Conservation (phyloP, 2,113 vertebrate species). For the Tupaia tana region DNA sequence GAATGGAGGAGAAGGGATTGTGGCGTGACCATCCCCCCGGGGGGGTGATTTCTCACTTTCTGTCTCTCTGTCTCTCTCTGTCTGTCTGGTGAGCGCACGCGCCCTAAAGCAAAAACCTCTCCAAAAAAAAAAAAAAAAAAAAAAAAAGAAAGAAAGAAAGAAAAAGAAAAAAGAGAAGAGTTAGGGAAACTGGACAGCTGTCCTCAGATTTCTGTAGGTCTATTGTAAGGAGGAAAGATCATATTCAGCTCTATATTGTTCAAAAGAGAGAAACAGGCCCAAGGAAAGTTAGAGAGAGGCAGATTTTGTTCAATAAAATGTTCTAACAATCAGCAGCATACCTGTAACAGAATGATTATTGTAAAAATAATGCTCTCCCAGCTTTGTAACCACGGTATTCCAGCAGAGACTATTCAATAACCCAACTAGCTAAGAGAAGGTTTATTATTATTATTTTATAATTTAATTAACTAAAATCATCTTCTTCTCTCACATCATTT, state of each 20-base stretch:
- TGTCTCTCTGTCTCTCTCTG: no score
- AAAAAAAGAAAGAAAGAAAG: no score
- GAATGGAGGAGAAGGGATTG: no score
- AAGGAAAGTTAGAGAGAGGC: conserved; percentile 21
- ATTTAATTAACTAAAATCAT: no score
- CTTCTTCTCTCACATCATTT: no score
- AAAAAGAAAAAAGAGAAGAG: no score
- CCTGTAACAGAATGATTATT: neutral
- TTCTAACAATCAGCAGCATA: neutral
- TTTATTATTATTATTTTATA: neutral
- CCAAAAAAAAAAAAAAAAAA: no score
- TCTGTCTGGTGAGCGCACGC: no score
- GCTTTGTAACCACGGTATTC: neutral
- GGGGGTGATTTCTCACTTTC: no score
- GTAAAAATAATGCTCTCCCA: neutral
- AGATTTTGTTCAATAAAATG: neutral
- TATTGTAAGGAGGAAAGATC: neutral
- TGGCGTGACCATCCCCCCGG: no score
- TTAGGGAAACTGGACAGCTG: neutral
- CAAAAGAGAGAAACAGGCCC: neutral
- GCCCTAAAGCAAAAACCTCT: no score
- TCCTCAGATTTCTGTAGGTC: neutral
- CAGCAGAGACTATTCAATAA: neutral
- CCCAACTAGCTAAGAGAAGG: neutral
- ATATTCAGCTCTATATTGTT: neutral